Conservation (phyloP, 2,797 vertebrate species). For the Rousettus madagascariensis region DNA sequence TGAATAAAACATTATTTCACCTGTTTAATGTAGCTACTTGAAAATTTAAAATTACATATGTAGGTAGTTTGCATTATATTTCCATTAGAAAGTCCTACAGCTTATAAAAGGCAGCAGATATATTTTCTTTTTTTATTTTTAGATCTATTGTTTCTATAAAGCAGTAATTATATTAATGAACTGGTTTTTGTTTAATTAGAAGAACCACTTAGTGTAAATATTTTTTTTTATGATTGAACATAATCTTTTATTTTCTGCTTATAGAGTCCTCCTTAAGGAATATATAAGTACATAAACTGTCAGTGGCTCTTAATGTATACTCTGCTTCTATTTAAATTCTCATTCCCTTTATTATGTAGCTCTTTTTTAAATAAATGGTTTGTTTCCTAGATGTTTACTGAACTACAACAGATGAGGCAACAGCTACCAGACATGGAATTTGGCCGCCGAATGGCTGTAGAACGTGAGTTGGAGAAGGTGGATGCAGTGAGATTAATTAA, state of each 20-base stretch:
- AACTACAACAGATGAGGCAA: conserved; percentile 98
- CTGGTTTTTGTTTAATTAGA: not conserved
- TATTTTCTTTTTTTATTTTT: not conserved
- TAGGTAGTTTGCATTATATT: not conserved
- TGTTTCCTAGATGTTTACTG: conserved; percentile 96
- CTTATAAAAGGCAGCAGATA: conserved; percentile 26
- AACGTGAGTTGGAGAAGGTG: conserved; percentile 97
- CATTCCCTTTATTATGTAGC: not conserved
- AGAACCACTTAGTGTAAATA: not conserved
- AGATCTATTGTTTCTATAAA: conserved; percentile 23
- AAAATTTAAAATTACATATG: conserved; percentile 37
- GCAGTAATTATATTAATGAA: not conserved
- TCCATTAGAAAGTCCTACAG: conserved; percentile 18
- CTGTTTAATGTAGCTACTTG: not conserved
- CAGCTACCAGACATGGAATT: conserved; percentile 99
- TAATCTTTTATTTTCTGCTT: conserved; percentile 12
- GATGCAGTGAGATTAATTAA: conserved; percentile 95
- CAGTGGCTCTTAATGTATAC: conserved; percentile 13
- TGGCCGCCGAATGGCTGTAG: conserved; percentile 96
- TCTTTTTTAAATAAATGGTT: conserved; percentile 57
- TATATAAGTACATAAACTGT: not conserved
- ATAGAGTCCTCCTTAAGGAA: conserved; percentile 6
- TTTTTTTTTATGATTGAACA: conserved; percentile 40
- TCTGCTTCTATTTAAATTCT: conserved; percentile 44
- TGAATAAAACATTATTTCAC: conserved; percentile 25